These are phyloP conservation scores for Leptodirus hochenwartii DNA, from an alignment of 2,888 invertebrate genomes.

Conservation along the genomic window DNA sequence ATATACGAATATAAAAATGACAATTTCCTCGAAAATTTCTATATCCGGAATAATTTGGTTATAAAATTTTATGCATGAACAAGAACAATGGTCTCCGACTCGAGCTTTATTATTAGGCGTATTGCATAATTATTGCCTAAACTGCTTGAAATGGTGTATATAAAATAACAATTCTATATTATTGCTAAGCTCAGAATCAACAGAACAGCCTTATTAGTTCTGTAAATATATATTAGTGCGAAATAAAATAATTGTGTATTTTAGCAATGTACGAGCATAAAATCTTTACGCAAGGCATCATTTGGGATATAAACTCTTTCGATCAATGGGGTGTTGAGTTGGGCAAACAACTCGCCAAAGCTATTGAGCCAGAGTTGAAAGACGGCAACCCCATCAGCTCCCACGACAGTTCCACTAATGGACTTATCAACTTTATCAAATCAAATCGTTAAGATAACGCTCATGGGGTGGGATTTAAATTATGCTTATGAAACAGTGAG, in stretches of 20 bases:
- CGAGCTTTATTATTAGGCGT: too few relatives aligned
- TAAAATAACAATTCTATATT: too few relatives aligned
- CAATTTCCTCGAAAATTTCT: too few relatives aligned
- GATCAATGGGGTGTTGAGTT: slow-evolving; percentile 99
- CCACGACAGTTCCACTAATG: slow-evolving; percentile 94
- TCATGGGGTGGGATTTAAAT: slow-evolving; percentile 4
- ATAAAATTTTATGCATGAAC: too few relatives aligned
- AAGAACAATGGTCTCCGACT: too few relatives aligned
- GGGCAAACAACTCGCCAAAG: slow-evolving; percentile 95
- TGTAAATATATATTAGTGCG: neutral
- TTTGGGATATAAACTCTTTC: slow-evolving; percentile 99
- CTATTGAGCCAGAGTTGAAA: slow-evolving; percentile 87
- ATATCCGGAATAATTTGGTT: too few relatives aligned
- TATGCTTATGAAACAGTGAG: too few relatives aligned
- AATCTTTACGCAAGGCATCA: slow-evolving; percentile 94
- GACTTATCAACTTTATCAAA: slow-evolving; percentile 89
- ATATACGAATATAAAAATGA: too few relatives aligned
- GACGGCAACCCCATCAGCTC: slow-evolving; percentile 43
- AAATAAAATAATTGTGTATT: slow-evolving; percentile 9
- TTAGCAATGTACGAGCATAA: slow-evolving; percentile 92
- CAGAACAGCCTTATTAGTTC: too few relatives aligned
- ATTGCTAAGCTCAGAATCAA: too few relatives aligned
- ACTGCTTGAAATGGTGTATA: too few relatives aligned
- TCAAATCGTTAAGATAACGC: slow-evolving; percentile 28
- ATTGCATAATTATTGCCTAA: too few relatives aligned